Base-by-base conservation (phyloP, 2,888 invertebrate genomes). In the Leucophenga montana region DNA sequence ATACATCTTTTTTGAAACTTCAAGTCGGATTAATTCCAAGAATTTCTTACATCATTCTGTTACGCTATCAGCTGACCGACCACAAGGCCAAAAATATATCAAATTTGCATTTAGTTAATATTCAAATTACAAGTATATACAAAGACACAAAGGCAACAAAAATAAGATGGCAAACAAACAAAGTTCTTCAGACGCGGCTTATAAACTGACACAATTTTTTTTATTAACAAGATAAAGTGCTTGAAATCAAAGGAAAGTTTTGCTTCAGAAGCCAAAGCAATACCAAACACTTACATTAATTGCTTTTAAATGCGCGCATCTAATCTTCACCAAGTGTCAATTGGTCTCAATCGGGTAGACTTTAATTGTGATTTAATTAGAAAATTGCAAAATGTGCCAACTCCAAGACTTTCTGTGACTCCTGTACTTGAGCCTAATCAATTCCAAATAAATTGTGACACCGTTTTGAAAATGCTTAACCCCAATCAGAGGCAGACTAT, bases 361-460 rank as follows among this genome's bases (percentile, higher is more conserved):
- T 39, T 61, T 61, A 61, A 61, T 39, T 61, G 61, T 61, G 39
- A 18, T 39, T 61, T 61, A 61, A 61, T 61, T 61, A 67, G 59
- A 67, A 61, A 59, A 39, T n/a, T 66, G 16, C 20, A 64, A 46
- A 27, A 50, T 33, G 18, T 22, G 9, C 20, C 14, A 4, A 16
- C 8, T 31, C 1, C 8, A n/a, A 14, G 11, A 31, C n/a, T 13
- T 31, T 31, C 27, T 11, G 4, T 9, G 6, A n/a, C 20, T 11
- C 4, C 9, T 14, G 1, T n/a, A 2, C 31, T 11, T 11, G 14
- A n/a, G 22, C 67, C 74, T 82, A 82, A 80, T 80, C 77, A 78
- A 83, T 78, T 85, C 77, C 78, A 78, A 77, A 79, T 78, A 82
- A 64, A 46, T 64, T 82, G 80, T 80, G 82, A 82, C 82, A 80